Conservation (phyloP, 2,113 vertebrate species). For the Psilopogon haemacephalus region DNA sequence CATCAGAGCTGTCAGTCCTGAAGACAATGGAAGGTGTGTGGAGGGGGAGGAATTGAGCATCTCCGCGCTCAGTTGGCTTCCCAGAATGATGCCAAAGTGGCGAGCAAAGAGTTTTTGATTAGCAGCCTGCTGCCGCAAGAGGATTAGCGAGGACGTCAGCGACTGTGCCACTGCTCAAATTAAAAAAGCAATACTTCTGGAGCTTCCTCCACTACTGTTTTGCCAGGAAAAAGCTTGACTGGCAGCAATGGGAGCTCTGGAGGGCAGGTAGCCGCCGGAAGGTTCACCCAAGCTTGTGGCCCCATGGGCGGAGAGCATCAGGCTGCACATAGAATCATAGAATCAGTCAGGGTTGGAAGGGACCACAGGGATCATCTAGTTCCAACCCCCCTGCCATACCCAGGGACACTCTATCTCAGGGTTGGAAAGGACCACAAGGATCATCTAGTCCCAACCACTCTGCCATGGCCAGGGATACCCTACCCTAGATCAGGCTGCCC, state of each 20-base stretch:
- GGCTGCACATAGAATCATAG: too few species aligned
- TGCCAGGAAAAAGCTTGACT: background rate
- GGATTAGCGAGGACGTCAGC: constrained; percentile 44
- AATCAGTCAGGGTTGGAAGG: too few species aligned
- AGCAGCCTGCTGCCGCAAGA: constrained; percentile 52
- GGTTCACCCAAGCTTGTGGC: background rate
- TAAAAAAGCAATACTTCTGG: background rate
- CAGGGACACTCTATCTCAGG: too few species aligned
- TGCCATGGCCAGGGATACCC: too few species aligned
- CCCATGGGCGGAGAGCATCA: background rate
- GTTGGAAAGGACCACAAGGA: too few species aligned
- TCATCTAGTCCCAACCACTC: too few species aligned
- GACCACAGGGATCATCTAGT: too few species aligned
- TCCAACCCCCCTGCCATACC: too few species aligned
- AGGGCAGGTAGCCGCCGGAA: background rate
- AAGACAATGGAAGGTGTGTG: constrained; percentile 66
- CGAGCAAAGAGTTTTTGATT: constrained; percentile 41
- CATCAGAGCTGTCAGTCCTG: constrained; percentile 63
- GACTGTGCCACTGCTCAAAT: constrained; percentile 25
- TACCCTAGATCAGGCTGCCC: too few species aligned
- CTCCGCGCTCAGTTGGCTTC: background rate
- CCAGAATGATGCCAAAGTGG: constrained; percentile 39
- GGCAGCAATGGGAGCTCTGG: background rate
- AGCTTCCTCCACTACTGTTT: background rate
- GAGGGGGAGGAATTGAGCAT: constrained; percentile 63